Conservation (phyloP, 2,797 vertebrate species). For the Falco concolor region DNA sequence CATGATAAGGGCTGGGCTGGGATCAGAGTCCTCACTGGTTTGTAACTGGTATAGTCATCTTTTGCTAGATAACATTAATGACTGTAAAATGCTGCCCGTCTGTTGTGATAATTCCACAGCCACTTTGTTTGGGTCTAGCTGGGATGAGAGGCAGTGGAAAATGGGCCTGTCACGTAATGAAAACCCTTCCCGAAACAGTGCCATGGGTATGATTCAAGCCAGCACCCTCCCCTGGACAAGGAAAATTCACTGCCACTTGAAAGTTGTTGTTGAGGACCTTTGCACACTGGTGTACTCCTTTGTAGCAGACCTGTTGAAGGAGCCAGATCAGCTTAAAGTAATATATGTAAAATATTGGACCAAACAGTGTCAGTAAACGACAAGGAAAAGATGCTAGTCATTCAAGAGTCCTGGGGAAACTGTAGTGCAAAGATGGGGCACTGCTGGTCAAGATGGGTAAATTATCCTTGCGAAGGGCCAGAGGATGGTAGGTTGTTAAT, state of each 20-base stretch:
- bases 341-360: not conserved
- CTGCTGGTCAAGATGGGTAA: not conserved
- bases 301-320: not conserved
- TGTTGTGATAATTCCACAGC: not conserved
- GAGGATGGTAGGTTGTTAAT: not conserved
- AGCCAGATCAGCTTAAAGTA: not conserved
- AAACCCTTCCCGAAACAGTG: not conserved
- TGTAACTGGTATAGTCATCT: not conserved
- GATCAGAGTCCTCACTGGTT: not conserved
- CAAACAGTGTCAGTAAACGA: not conserved
- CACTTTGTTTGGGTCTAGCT: not conserved
- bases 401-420: not conserved
- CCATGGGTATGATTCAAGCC: fast-evolving
- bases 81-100: not conserved
- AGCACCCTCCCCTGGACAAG: not conserved
- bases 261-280: not conserved
- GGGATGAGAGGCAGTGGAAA: not conserved
- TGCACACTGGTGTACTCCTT: not conserved
- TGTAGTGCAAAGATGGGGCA: not conserved
- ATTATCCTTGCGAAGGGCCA: not conserved
- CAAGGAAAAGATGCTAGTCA: not conserved
- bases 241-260: not conserved
- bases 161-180: not conserved
- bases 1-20: not conserved
- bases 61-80: not conserved